phyloP scores from a whole-genome alignment of 92 coral and sea anemone species.

The Siderastrea radians region DNA sequence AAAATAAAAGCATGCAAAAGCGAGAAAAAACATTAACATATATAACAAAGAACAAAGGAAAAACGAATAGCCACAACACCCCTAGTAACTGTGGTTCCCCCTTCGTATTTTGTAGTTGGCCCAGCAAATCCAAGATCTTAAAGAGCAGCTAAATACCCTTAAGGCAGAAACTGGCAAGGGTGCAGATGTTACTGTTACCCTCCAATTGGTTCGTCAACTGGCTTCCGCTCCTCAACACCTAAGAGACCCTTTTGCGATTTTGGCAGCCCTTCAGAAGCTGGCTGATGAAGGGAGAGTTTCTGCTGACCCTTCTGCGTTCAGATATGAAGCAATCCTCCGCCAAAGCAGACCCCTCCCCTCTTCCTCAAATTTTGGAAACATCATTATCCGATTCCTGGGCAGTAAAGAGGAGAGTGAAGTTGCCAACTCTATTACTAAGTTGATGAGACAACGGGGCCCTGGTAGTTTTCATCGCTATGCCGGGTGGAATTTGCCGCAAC shows the following conservation, averaged over 20 bases:
- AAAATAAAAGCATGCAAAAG: too few species aligned
- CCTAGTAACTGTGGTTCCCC: too few species aligned
- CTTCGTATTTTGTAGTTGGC: constrained; percentile 11
- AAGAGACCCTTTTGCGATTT: too few species aligned
- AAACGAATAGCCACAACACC: too few species aligned
- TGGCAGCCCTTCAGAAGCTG: constrained; percentile 50
- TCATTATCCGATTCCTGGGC: constrained; percentile 59
- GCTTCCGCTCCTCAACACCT: too few species aligned
- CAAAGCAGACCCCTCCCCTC: constrained; percentile 58
- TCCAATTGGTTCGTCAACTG: too few species aligned
- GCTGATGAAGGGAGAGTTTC: constrained; percentile 49
- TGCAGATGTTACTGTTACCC: too few species aligned
- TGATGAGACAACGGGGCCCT: constrained; percentile 14
- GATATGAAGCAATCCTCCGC: constrained; percentile 59
- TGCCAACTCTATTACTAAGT: constrained; percentile 39
- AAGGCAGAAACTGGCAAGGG: too few species aligned
- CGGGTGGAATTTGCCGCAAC: constrained; percentile 2
- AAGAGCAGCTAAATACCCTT: constrained; percentile 16
- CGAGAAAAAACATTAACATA: too few species aligned
- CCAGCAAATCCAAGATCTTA: constrained; percentile 22
- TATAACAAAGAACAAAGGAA: too few species aligned
- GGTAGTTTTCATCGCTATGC: constrained; percentile 30
- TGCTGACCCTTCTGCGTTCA: constrained; percentile 24
- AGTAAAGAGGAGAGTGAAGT: constrained; percentile 52
- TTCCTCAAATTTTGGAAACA: constrained; percentile 51